Base-by-base conservation (phyloP, 2,797 vertebrate species). In the Toxotes lorentzi region DNA sequence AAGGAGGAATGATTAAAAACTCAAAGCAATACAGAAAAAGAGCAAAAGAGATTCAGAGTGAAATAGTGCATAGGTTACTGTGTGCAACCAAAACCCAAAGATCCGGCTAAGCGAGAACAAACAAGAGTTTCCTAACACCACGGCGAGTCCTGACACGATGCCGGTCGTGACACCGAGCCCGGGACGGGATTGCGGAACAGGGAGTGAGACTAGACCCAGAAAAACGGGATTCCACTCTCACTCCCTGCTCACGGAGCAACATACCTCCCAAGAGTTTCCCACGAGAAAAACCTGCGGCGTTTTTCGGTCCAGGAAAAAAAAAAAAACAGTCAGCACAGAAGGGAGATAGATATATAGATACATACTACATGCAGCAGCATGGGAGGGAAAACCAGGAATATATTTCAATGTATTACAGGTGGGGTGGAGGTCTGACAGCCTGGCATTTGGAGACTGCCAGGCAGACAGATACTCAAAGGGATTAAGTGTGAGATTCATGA, bases 261-360 rank as follows among this genome's bases (percentile, higher is more conserved):
- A 94, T 94, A 93, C 91, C 86, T 80, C 74, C 82, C 73, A 41
- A 88, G 88, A 94, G 81, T 91, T 93, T 94, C 93, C 93, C 92
- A 93, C 89, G 93, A 93, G 93, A 94, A 94, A 93, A 93, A 88
- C 90, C 90, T 90, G 70, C 0, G 91, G 92, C 88, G 70, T 87
- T 91, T 93, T 87, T 91, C 75, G 64, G 79, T 87, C 77, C 51
- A 62, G 80, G 75, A 68, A n/a, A 56, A 48, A 17, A 24, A 35
- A 56, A 35, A 35, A 70, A 40, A 59, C n/a, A 35, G 8, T 48
- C 51, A 41, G 1, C 2, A 54, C 9, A 63, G 24, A n/a, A 27
- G 35, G 24, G 45, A 17, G 78, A 62, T 17, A 40, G 68, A 88
- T 73, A 38, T 56, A 73, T 57, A 76, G 60, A 74, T 43, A 75